Evolutionary conservation across 2,797 vertebrate genomes (phyloP).

Genomic region (Esox masquinongy): DNA sequence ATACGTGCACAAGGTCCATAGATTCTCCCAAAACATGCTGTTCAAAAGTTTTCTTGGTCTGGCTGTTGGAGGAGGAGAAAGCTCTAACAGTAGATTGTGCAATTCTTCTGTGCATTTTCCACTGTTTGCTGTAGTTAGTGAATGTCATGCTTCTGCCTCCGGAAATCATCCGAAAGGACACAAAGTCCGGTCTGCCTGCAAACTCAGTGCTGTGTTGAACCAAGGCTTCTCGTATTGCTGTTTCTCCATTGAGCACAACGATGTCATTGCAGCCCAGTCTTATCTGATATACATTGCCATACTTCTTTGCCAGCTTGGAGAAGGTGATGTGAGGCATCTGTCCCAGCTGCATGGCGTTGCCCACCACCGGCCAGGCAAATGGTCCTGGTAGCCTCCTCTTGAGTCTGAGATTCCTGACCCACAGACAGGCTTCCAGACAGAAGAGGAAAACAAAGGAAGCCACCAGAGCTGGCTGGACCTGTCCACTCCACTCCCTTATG

Average conservation of each 20-base stretch:
- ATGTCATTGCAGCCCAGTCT: slow-evolving; percentile 76
- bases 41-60: slow-evolving; percentile 75
- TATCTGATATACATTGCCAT: slow-evolving; percentile 85
- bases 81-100: slow-evolving; percentile 81
- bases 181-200: slow-evolving; percentile 85
- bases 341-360: slow-evolving; percentile 85
- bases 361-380: slow-evolving; percentile 84
- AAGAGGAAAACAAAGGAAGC: slow-evolving; percentile 75
- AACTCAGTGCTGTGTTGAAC: slow-evolving; percentile 77
- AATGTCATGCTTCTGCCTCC: slow-evolving; percentile 84
- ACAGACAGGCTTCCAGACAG: slow-evolving; percentile 73
- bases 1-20: slow-evolving; percentile 72
- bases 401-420: slow-evolving; percentile 65
- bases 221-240: slow-evolving; percentile 79
- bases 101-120: slow-evolving; percentile 79
- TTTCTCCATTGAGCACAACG: slow-evolving; percentile 80
- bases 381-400: slow-evolving; percentile 78
- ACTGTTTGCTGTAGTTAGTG: slow-evolving; percentile 74
- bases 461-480: slow-evolving; percentile 77
- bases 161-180: slow-evolving; percentile 80
- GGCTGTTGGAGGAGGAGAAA: slow-evolving; percentile 76
- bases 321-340: slow-evolving; percentile 84
- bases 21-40: slow-evolving; percentile 78
- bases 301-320: slow-evolving; percentile 73
- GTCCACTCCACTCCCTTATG: slow-evolving; percentile 71